A percentile compares a stretch with the other conserved stretches of the same genome.
These are phyloP conservation scores for Cebus imitator DNA, from an alignment of 2,113 vertebrate species.

Conservation along the genomic window DNA sequence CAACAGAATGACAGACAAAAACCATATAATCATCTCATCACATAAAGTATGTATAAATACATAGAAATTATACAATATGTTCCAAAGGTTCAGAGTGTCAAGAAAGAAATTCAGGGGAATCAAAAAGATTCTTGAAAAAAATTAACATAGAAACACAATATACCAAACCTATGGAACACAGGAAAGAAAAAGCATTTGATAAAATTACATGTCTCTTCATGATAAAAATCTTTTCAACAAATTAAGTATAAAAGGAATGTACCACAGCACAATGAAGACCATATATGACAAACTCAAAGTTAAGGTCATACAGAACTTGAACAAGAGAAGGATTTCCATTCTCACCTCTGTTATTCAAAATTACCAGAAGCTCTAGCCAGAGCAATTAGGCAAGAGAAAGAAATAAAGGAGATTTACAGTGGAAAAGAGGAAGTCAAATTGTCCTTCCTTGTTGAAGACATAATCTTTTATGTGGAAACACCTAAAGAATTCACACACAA, in stretches of 20 bases:
- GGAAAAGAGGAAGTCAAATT: not conserved
- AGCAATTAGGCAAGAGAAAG: not conserved
- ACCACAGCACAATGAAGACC: not conserved
- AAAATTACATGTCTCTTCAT: not conserved
- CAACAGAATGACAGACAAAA: not conserved
- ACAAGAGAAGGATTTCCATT: not conserved
- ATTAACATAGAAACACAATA: no score
- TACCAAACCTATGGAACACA: no score
- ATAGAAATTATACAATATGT: no score
- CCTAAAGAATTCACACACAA: not conserved
- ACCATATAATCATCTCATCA: not conserved
- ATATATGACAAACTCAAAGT: not conserved
- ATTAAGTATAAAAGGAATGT: not conserved
- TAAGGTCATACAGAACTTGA: not conserved
- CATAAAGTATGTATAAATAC: no score
- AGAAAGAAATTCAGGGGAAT: no score
- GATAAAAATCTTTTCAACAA: not conserved
- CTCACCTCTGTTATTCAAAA: not conserved
- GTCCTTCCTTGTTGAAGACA: not conserved
- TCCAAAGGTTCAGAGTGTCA: no score
- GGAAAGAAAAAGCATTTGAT: not conserved
- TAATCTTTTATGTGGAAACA: not conserved
- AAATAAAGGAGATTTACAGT: not conserved
- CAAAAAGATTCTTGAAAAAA: no score
- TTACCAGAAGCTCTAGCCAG: not conserved